Evolutionary conservation across 2,113 vertebrate species (phyloP).

Genomic region (Psittacus erithacus): DNA sequence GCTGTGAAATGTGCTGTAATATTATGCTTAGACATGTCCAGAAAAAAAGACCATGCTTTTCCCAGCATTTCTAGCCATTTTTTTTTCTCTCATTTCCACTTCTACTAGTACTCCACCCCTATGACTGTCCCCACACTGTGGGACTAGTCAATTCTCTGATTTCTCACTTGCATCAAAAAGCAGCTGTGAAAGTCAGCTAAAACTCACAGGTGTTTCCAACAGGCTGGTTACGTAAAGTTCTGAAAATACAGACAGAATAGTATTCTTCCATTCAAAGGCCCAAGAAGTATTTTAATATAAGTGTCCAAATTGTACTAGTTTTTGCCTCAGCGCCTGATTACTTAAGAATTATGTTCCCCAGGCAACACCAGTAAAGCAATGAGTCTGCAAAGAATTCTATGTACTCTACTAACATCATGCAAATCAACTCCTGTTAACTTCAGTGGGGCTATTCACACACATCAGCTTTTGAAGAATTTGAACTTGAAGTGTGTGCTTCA

Average conservation of each 20-base stretch:
- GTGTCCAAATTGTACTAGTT: neutral
- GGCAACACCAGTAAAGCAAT: neutral
- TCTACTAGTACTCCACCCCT: neutral
- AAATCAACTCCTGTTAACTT: neutral
- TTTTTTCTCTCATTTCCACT: neutral
- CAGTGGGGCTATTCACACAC: neutral
- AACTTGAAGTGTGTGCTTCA: neutral
- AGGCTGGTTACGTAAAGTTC: neutral
- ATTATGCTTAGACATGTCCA: neutral
- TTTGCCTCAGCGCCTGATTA: neutral
- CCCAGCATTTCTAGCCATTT: neutral
- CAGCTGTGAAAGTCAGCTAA: neutral
- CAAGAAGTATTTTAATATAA: neutral
- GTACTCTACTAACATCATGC: neutral
- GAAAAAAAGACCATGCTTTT: neutral
- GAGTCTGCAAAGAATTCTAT: neutral
- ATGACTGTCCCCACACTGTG: fast-evolving
- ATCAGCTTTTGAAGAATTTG: neutral
- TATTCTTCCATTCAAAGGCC: neutral
- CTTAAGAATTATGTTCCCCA: neutral
- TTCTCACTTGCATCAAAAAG: neutral
- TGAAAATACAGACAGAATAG: neutral
- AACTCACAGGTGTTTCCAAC: neutral
- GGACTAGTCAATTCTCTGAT: neutral
- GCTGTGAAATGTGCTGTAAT: constrained; percentile 15